Base-by-base conservation (phyloP, 2,888 invertebrate genomes). In the Plagiodera versicolora region DNA sequence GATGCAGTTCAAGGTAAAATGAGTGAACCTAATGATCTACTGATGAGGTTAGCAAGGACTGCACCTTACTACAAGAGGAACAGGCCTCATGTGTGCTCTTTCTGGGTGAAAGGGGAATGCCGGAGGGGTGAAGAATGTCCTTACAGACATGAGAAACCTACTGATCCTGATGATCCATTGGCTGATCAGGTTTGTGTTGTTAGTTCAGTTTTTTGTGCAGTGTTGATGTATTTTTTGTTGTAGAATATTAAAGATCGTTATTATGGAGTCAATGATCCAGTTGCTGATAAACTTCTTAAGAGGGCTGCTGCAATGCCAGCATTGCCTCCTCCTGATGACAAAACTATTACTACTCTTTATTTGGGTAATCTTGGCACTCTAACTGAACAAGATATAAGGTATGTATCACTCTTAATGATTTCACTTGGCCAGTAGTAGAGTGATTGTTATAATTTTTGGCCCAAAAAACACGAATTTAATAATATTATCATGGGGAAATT, bases 31-130 rank as follows among this genome's bases (percentile, higher is more conserved):
- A 85, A 91, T 69, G 95, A 95, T 74, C 84, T 96, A 72, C 79
- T 97, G 60, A 85, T 93, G 81, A 90, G 95, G 70, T 82, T 97
- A 70, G 96, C 96, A 0, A 83, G 96, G 54, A 95, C 95, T 3
- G 91, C 94, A 47, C 97, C 97, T 0, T 98, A 97, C 79, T 97
- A 98, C 79, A 95, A 96, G 77, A 83, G 97, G 57, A 97, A 97
- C 76, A 84, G 95, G 70, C 95, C 97, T 0, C 97, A 97, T 80
- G 95, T 97, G 53, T 97, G 97, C 79, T 95, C 95, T 0, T 98
- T 97, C 81, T 97, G 95, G 94, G 96, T 97, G n/a, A 98, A 97
- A 83, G 97, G 96, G 1, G 96, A 97, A 79, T 97, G 97, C 78
- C 88, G 94, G 74, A 83, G 97, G 78, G 97, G 97, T 16, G 97